Base-by-base conservation (phyloP, 2,113 vertebrate genomes). In the Ceratotherium simum region DNA sequence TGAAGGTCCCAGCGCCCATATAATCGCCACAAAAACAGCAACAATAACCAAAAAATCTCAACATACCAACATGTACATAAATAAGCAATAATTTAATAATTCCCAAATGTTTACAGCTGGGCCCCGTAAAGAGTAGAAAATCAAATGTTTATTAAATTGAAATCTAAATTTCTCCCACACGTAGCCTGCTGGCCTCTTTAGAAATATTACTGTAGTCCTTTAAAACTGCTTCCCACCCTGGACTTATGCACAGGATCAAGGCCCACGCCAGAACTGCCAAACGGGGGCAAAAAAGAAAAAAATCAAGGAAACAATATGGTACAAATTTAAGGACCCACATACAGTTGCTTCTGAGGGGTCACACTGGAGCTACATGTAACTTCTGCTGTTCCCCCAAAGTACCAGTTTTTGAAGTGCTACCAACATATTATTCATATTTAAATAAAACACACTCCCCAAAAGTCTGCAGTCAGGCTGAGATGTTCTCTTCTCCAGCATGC, bases 371-470 rank as follows among this genome's bases (percentile, higher is more conserved):
- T 75, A 36, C 39, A 82, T 12, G 12, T 17, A 96, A 79, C 70
- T 91, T 86, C 29, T 76, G 9, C 36, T 92, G 6, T 69, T 89
- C 20, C 39, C 39, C 42, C 4, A 80, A 95, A 94, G 18, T 21
- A 86, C n/a, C 39, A 78, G n/a, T 60, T 81, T 96, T 87, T 56
- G 81, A 75, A 93, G 69, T 84, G 54, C 79, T 31, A 72, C 51
- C 69, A 72, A 93, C 92, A 92, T 46, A 90, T 58, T 73, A 89
- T 36, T 79, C 62, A 48, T 70, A 90, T 75, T 84, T 92, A 92
- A 97, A 87, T 60, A 94, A 97, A 89, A 97, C 39, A 86, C 3
- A 96, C 65, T 87, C 80, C 70, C 70, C 90, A 62, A 54, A 96
- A 96, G 42, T 54, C 87, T 94, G 69, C 16, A 67, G n/a, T 73